Evolutionary conservation across 2,888 invertebrate species (phyloP).

Genomic region (Allophyes oxyacanthae): DNA sequence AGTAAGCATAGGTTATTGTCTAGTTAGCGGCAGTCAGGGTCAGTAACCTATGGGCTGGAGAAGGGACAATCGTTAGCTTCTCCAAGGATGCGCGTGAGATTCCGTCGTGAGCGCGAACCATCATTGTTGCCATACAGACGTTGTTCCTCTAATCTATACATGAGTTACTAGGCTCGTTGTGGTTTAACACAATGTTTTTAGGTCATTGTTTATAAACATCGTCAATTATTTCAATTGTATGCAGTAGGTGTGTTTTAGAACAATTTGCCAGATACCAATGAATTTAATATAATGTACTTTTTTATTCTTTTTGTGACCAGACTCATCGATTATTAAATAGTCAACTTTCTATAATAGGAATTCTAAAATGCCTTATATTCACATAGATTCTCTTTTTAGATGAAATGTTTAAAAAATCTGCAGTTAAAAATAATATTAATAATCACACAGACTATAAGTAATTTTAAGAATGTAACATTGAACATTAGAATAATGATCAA

Average conservation of each 20-base stretch:
- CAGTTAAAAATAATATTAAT: neutral
- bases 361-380: no score
- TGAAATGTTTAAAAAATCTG: no score
- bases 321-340: no score
- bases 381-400: no score
- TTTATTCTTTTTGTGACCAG: no score
- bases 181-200: conserved; percentile 36
- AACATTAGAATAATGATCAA: conserved; percentile 21
- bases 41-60: conserved; percentile 73
- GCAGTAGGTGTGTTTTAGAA: no score
- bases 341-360: no score
- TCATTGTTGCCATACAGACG: conserved; percentile 67
- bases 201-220: conserved; percentile 13
- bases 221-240: neutral
- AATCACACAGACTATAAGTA: neutral
- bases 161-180: conserved; percentile 26
- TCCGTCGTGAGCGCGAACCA: conserved; percentile 74
- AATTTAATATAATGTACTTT: no score
- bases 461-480: conserved; percentile 15
- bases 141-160: conserved; percentile 46
- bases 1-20: conserved; percentile 57
- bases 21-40: conserved; percentile 70
- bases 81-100: conserved; percentile 83
- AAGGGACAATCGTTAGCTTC: conserved; percentile 75
- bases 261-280: no score